These are phyloP conservation scores for Scomber scombrus DNA, from an alignment of 2,113 vertebrate species.

Conservation along the genomic window DNA sequence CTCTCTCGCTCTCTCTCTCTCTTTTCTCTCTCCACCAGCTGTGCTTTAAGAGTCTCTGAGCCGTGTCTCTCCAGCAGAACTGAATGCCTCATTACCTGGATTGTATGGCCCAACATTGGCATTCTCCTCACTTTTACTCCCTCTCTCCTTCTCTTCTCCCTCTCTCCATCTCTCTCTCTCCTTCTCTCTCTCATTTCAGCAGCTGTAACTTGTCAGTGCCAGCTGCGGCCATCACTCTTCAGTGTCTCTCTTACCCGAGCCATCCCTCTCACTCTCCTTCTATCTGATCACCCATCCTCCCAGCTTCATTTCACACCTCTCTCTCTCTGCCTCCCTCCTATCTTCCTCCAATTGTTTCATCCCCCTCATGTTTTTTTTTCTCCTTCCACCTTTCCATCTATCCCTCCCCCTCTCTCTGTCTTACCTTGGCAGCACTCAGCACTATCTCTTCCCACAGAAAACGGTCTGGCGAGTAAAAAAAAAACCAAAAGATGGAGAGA, in stretches of 20 bases:
- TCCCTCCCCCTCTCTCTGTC: background rate
- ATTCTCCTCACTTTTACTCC: constrained; percentile 46
- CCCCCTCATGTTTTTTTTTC: background rate
- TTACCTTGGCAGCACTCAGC: constrained; percentile 49
- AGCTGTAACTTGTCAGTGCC: constrained; percentile 58
- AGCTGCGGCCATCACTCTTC: constrained; percentile 35
- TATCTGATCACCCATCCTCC: constrained; percentile 19
- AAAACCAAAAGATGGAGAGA: background rate
- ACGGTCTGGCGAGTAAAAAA: constrained; percentile 5
- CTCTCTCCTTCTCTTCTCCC: constrained; percentile 17
- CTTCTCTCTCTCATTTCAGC: constrained; percentile 49
- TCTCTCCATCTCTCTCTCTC: constrained; percentile 12
- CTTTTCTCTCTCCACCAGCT: constrained; percentile 34
- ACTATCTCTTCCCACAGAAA: constrained; percentile 42
- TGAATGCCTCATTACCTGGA: constrained; percentile 70
- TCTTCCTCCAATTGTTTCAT: constrained; percentile 37
- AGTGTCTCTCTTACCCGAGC: constrained; percentile 23
- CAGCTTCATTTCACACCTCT: constrained; percentile 40
- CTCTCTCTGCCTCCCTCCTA: background rate
- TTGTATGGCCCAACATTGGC: constrained; percentile 50
- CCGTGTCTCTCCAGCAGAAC: constrained; percentile 42
- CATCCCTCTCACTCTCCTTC: constrained; percentile 29
- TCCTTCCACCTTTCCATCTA: background rate
- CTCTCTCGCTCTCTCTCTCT: background rate
- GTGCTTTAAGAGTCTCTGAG: constrained; percentile 53